Evolutionary conservation across 2,888 invertebrate genomes (phyloP), one percentile per base, ranked within the genome.

Genomic region (Xestia rhomboidea): DNA sequence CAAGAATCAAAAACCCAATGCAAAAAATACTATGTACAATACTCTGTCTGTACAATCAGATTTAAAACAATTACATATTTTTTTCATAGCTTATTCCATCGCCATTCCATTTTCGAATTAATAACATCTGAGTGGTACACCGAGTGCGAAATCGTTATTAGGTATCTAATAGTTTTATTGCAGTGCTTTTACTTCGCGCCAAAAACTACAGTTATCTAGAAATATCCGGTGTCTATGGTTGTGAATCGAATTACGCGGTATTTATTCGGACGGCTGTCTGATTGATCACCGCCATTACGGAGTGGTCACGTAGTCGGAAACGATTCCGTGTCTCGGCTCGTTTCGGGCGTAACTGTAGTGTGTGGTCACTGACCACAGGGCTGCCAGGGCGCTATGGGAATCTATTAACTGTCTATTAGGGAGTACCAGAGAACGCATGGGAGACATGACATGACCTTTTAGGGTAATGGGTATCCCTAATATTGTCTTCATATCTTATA

Each of bases 361-460:
- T 84, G 79, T 88, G 87, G 89, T 85, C 88, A 88, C 72, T 88
- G 88, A 85, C 87, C 87, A 86, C 87, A 85, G 86, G 86, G 82
- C 76, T 81, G 81, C 49, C 84, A 83, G 71, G 76, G 75, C 70
- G n/a, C 66, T 87, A 75, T 79, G 79, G 70, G 54, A 49, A 34
- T 54, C 46, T 60, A 73, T 63, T 73, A 72, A 76, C 62, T 72
- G 11, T 51, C 27, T 66, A 67, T 66, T 68, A 71, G 34, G 18
- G 38, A 38, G 27, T 62, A 21, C 21, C 66, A 44, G 38, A 34
- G 60, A 30, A 34, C 2, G 44, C 60, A 49, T 76, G 70, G 1
- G n/a, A 66, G 21, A 30, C 4, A 8, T 11, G 57, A 15, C 15
- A 27, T 27, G 27, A 57, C 34, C 34, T 34, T 34, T 34, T 34